Evolutionary conservation across 1,140 invertebrate species (phyloP), one percentile per base, ranked within the genome.

Genomic region (Bombus vancouverensis): DNA sequence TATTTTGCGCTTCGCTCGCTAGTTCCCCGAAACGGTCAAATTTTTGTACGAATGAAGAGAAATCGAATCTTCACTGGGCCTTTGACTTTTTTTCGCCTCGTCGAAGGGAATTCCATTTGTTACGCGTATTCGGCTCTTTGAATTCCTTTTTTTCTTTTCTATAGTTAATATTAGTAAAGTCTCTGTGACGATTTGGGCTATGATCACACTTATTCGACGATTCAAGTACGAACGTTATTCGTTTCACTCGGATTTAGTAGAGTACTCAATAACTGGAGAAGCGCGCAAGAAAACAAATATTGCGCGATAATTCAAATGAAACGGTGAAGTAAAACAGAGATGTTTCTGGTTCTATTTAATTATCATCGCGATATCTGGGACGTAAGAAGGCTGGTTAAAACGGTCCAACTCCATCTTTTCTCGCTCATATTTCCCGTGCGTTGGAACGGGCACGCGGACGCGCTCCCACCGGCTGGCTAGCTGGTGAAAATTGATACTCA

Each of bases 401-500:
- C 18, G 47, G 47, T 2, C 47, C 2, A 62, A n/a, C 59, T n/a
- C 0, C 12, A 0, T 1, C 32, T 34, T 3, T 34, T 1, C 66
- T 22, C 32, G 10, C 15, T 37, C 34, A 18, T n/a, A 9, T 62
- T 85, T 65, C 57, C 12, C 42, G 25, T 66, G 68, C 53, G 42
- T 44, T 28, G 84, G 15, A 75, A 57, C 44, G 65, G 53, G 65
- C 77, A 47, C 53, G 47, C 68, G 22, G 66, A 32, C 44, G 84
- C 84, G 72, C 70, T 72, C 62, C 53, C 57, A 66, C 53, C 68
- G 87, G 57, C 53, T 79, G 68, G 57, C 72, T 59, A 42, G 68
- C 44, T 59, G 57, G 78, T 78, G 90, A 91, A 92, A 92, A 92
- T 92, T 91, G 87, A 92, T 92, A 89, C 87, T 89, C 85, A 83